Evolutionary conservation across 2,888 invertebrate species (phyloP).

Genomic region (Craniophora ligustri): DNA sequence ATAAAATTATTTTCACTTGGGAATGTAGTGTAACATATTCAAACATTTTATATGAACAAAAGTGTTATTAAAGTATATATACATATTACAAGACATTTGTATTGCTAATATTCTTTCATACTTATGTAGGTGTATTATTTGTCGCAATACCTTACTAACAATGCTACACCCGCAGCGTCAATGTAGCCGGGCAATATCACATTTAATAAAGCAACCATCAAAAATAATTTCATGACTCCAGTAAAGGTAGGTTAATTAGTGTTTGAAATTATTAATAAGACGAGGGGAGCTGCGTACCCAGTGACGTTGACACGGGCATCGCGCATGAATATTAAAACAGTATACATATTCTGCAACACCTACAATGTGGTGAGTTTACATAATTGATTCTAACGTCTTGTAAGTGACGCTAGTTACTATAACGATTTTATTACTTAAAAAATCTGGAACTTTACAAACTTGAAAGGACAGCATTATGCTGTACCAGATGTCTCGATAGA

Average conservation of each 20-base stretch:
- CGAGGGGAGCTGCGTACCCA: slow-evolving; percentile 22
- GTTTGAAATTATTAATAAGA: slow-evolving; percentile 54
- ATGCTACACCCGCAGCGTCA: no score
- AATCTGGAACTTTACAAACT: background rate
- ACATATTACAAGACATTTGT: no score
- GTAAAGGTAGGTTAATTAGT: slow-evolving; percentile 37
- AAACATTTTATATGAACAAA: no score
- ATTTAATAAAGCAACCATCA: slow-evolving; percentile 30
- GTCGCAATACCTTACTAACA: no score
- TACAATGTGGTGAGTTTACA: slow-evolving; percentile 56
- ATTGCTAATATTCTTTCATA: no score
- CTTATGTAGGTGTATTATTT: no score
- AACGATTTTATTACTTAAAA: slow-evolving; percentile 20
- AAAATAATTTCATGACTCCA: slow-evolving; percentile 54
- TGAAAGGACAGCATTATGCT: no score
- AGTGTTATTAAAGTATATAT: no score
- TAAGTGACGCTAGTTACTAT: slow-evolving; percentile 36
- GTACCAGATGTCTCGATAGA: no score
- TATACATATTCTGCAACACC: slow-evolving; percentile 48
- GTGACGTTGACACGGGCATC: slow-evolving; percentile 48
- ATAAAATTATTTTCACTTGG: no score
- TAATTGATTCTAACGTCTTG: slow-evolving; percentile 58
- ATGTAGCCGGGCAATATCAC: slow-evolving; percentile 7
- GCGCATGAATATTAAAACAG: slow-evolving; percentile 59
- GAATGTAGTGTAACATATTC: no score